Percentiles rank a stretch among this genome's conserved stretches.
These are phyloP conservation scores for Yasuhikotakia modesta DNA, from an alignment of 2,797 vertebrate genomes.

Conservation along the genomic window DNA sequence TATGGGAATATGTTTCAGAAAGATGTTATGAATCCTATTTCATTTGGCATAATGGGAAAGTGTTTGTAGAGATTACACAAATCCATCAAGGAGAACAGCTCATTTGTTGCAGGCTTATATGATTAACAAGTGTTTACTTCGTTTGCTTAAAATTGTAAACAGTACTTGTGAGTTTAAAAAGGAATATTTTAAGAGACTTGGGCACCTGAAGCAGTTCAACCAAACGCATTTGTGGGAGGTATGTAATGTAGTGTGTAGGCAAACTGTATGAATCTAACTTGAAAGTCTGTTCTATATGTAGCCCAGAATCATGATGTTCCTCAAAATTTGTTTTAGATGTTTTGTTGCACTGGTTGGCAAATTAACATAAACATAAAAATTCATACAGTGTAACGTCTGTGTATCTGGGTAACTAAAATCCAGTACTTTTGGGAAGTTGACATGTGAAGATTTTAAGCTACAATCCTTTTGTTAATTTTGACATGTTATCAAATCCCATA, in stretches of 20 bases:
- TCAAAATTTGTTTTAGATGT: slow-evolving; percentile 2
- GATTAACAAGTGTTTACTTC: slow-evolving; percentile 44
- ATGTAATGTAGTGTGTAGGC: slow-evolving; percentile 49
- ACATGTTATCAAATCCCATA: not conserved
- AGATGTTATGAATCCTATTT: slow-evolving; percentile 37
- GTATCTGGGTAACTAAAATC: too few species aligned
- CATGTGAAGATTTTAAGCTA: not conserved
- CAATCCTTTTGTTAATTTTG: not conserved
- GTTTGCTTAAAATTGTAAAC: slow-evolving; percentile 42
- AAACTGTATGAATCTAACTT: slow-evolving; percentile 49
- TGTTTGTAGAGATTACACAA: slow-evolving; percentile 18
- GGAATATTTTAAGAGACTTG: slow-evolving; percentile 41
- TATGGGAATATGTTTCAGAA: slow-evolving; percentile 11
- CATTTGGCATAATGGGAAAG: slow-evolving; percentile 15
- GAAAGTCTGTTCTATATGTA: slow-evolving; percentile 44
- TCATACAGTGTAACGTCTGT: not conserved
- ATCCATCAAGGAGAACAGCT: slow-evolving; percentile 30
- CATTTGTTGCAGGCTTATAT: slow-evolving; percentile 35
- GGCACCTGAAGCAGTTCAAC: slow-evolving; percentile 27
- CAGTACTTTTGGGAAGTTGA: too few species aligned
- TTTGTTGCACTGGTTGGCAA: slow-evolving; percentile 9
- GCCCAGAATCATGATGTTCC: slow-evolving; percentile 33
- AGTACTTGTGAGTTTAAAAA: slow-evolving; percentile 32
- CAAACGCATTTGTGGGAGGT: slow-evolving; percentile 52
- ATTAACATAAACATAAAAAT: slow-evolving; percentile 1